phyloP scores from a whole-genome alignment of 2,888 invertebrate species.

The Habrosyne pyritoides region DNA sequence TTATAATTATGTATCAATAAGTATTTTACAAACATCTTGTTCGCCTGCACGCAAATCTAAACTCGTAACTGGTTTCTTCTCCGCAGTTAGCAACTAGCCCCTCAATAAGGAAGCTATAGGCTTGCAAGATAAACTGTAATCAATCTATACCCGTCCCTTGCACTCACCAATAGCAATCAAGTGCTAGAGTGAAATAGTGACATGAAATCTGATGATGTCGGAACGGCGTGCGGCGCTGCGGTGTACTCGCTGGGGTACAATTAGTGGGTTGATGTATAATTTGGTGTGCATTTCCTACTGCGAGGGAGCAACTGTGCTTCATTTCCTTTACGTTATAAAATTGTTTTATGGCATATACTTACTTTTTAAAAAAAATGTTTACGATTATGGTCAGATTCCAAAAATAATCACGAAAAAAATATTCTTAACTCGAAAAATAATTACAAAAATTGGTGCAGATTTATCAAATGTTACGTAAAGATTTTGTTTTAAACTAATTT shows the following conservation, averaged over 20 bases:
- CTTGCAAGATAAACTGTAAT: background rate
- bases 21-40: no score
- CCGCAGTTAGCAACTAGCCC: background rate
- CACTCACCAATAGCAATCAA: background rate
- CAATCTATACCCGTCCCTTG: background rate
- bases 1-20: no score
- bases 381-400: no score
- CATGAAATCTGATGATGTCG: background rate
- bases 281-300: background rate
- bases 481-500: no score
- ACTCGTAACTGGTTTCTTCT: background rate
- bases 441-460: no score
- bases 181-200: background rate
- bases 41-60: background rate
- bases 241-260: background rate
- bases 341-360: no score
- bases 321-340: background rate
- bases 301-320: background rate
- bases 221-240: background rate
- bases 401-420: no score
- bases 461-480: no score
- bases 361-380: no score
- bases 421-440: no score
- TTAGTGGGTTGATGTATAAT: background rate
- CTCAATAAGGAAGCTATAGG: background rate